Percentiles rank a stretch among this genome's conserved stretches.
phyloP scores from a whole-genome alignment of 64 coral and sea anemone genomes.

The Actinia equina region DNA sequence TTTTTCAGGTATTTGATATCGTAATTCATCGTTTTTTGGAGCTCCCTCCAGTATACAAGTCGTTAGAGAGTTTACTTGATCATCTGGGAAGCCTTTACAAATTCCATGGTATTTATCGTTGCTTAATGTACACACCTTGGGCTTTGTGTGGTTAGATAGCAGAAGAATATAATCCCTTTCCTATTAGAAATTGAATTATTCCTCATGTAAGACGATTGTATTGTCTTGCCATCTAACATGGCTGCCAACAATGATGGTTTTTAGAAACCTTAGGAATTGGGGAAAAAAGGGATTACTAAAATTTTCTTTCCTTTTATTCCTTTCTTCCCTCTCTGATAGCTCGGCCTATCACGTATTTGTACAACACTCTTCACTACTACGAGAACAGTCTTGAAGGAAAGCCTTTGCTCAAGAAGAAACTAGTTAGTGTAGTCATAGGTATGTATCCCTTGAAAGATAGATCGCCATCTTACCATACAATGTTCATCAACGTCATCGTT shows the following conservation, averaged over 20 bases:
- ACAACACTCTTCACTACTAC: conserved; percentile 95
- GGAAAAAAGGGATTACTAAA: too few relatives aligned
- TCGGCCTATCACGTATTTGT: conserved; percentile 93
- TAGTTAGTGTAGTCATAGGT: conserved; percentile 89
- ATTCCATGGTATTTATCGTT: conserved; percentile 66
- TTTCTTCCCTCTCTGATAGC: conserved; percentile 19
- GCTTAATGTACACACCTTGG: background rate
- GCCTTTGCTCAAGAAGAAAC: conserved; percentile 76
- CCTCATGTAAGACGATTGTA: too few relatives aligned
- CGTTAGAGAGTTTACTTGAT: conserved; percentile 83
- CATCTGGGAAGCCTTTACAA: conserved; percentile 91
- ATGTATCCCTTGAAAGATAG: background rate
- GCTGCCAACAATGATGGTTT: too few relatives aligned
- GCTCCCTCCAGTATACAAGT: conserved; percentile 76
- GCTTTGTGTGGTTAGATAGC: background rate
- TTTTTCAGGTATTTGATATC: conserved; percentile 86
- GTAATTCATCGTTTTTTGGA: conserved; percentile 96
- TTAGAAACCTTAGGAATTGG: too few relatives aligned
- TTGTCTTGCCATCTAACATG: background rate
- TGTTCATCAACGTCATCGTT: background rate
- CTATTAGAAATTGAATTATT: too few relatives aligned
- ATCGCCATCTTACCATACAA: background rate
- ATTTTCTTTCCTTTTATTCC: background rate
- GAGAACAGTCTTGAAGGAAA: conserved; percentile 77
- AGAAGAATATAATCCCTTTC: too few relatives aligned